phyloP scores from a whole-genome alignment of 2,113 vertebrate species.

The Microcebus murinus region DNA sequence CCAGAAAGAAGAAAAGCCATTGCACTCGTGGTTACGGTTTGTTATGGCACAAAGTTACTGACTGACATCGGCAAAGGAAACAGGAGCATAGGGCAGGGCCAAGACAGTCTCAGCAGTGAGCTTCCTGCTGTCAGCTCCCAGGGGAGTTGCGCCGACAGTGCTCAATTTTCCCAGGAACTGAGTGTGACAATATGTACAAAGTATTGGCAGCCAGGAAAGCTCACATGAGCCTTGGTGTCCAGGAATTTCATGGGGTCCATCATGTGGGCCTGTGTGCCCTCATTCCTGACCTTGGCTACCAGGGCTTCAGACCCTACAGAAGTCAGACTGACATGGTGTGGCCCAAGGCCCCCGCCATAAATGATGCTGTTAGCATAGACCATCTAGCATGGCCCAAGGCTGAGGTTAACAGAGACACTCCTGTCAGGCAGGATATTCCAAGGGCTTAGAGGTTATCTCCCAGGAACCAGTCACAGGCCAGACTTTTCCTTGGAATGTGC shows the following conservation, averaged over 20 bases:
- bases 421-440: not conserved
- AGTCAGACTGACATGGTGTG: accelerated
- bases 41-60: not conserved
- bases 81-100: not conserved
- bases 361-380: too few relatives aligned
- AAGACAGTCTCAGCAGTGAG: not conserved
- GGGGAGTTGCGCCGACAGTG: accelerated
- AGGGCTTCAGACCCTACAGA: not conserved
- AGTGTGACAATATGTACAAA: not conserved
- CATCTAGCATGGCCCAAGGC: not conserved
- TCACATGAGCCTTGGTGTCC: not conserved
- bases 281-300: not conserved
- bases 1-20: not conserved
- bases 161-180: not conserved
- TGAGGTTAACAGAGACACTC: not conserved
- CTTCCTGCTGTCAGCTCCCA: not conserved
- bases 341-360: not conserved
- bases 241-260: not conserved
- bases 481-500: not conserved
- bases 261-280: not conserved
- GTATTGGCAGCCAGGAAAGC: not conserved
- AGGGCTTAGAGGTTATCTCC: not conserved
- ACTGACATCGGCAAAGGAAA: not conserved
- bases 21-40: too few relatives aligned
- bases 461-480: not conserved